Evolutionary conservation across 1,140 invertebrate genomes (phyloP).

Genomic region (Yoshiicerus persimilis): DNA sequence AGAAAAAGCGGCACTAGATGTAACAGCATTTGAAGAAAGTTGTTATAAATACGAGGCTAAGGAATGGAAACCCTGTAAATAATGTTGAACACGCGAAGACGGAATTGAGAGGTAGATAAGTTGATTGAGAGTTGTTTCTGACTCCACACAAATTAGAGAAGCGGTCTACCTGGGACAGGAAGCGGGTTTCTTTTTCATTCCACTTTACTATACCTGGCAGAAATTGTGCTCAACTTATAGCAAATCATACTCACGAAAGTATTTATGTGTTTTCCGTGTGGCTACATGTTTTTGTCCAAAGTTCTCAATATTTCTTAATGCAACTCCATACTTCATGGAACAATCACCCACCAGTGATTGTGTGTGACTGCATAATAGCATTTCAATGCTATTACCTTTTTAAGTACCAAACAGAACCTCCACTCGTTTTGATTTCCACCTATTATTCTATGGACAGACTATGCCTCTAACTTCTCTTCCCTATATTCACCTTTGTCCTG

Average conservation of each 20-base stretch:
- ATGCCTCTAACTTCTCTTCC: not conserved
- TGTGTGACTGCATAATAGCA: not conserved
- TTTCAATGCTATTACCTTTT: not conserved
- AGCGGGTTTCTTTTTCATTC: constrained; percentile 4
- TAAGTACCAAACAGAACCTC: not conserved
- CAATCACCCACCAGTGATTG: not conserved
- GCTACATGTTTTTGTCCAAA: not conserved
- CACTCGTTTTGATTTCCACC: not conserved
- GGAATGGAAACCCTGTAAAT: not conserved
- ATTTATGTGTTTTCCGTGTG: not conserved
- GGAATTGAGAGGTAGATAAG: constrained; percentile 31
- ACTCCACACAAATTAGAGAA: constrained; percentile 27
- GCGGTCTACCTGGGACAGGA: constrained; percentile 4
- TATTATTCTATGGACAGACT: not conserved
- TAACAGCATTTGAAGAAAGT: no score
- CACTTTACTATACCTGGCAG: not conserved
- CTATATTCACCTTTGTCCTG: not conserved
- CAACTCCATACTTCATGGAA: not conserved
- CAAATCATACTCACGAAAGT: not conserved
- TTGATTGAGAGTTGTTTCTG: constrained; percentile 25
- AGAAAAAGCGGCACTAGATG: no score
- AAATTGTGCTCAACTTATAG: not conserved
- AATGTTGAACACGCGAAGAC: constrained; percentile 8
- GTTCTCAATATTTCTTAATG: not conserved
- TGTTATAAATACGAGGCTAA: not conserved